Evolutionary conservation across 1,140 invertebrate species (phyloP).

Genomic region (Hypothenemus hampei): DNA sequence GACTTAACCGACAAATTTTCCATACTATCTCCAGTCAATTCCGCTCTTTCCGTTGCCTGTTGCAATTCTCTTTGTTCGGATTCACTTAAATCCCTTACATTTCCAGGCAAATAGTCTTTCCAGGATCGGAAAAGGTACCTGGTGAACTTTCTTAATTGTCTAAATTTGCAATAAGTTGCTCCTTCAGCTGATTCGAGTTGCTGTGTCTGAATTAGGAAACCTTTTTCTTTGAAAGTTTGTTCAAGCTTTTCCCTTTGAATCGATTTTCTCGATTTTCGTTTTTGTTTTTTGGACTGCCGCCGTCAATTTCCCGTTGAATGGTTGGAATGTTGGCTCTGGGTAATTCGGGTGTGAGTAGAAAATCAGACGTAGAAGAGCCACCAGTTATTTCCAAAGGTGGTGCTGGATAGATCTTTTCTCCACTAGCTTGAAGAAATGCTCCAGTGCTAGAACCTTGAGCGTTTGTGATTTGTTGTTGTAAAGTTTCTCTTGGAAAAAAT

Average conservation of each 20-base stretch:
- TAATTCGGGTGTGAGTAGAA: conserved; percentile 47
- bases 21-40: conserved; percentile 13
- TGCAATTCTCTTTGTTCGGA: conserved; percentile 23
- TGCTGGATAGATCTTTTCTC: conserved; percentile 51
- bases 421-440: conserved; percentile 50
- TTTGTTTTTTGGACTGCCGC: conserved; percentile 46
- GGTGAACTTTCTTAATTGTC: conserved; percentile 86
- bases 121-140: conserved; percentile 86
- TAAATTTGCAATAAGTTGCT: conserved; percentile 89
- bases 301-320: conserved; percentile 18
- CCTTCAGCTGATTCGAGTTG: conserved; percentile 87
- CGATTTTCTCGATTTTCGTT: conserved; percentile 73
- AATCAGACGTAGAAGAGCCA: conserved; percentile 38
- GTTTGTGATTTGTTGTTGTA: conserved; percentile 53
- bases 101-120: conserved; percentile 87
- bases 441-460: conserved; percentile 47
- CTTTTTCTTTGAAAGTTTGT: conserved; percentile 88
- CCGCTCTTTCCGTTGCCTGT: conserved; percentile 8
- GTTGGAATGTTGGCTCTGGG: conserved; percentile 38
- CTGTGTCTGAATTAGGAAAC: conserved; percentile 88
- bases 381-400: conserved; percentile 33
- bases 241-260: conserved; percentile 82
- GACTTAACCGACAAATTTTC: conserved; percentile 32
- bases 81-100: conserved; percentile 48
- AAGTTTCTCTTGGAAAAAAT: conserved; percentile 65